Conservation (phyloP, 2,888 invertebrate species). For the Allolobophora icterica region DNA sequence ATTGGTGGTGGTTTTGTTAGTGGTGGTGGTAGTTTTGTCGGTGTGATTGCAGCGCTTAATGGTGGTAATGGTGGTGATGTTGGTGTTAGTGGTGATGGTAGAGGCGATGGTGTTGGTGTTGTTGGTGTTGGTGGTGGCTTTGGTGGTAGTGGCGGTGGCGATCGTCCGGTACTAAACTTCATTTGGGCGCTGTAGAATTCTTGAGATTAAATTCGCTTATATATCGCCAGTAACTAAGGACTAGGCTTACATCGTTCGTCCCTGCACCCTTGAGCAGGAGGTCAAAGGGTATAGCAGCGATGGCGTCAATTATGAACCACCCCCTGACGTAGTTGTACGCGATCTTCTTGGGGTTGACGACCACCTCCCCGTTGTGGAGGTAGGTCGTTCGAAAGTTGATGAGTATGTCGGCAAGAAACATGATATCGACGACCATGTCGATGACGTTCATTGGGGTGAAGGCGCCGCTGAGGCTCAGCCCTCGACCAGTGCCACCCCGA, state of each 20-base stretch:
- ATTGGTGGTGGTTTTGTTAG: too few species aligned
- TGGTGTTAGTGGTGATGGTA: too few species aligned
- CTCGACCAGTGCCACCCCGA: not conserved
- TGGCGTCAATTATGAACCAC: slow-evolving; percentile 97
- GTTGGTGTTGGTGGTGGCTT: too few species aligned
- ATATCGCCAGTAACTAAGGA: not conserved
- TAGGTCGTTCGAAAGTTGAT: slow-evolving; percentile 66
- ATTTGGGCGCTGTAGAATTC: too few species aligned
- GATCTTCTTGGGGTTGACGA: slow-evolving; percentile 64
- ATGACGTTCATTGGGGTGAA: slow-evolving; percentile 62
- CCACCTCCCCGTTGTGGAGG: slow-evolving; percentile 64
- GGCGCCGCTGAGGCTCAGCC: not conserved
- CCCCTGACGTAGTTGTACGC: slow-evolving; percentile 68
- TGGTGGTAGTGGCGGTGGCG: too few species aligned
- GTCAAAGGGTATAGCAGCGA: slow-evolving; percentile 98
- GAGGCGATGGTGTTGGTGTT: too few species aligned
- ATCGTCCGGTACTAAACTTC: too few species aligned
- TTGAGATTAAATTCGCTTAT: not conserved
- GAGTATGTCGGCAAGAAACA: slow-evolving; percentile 66
- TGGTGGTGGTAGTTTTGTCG: too few species aligned
- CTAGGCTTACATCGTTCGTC: slow-evolving; percentile 61
- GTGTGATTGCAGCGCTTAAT: too few species aligned
- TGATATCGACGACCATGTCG: slow-evolving; percentile 65
- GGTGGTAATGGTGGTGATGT: too few species aligned
- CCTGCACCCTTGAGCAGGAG: slow-evolving; percentile 75